Evolutionary conservation across 2,888 invertebrate species (phyloP).

Genomic region (Plemyria rubiginata): DNA sequence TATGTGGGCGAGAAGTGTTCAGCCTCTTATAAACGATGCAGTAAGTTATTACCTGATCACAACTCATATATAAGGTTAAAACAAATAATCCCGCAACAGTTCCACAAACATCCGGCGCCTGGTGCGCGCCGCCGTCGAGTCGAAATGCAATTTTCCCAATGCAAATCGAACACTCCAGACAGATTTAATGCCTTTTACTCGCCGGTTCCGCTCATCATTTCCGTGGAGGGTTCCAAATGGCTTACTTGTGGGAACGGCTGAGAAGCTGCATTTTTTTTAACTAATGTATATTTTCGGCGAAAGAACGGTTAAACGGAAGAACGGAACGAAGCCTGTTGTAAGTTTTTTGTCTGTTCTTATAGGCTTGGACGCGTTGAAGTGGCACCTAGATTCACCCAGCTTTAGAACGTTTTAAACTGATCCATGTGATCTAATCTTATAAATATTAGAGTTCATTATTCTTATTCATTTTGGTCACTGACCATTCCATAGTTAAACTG

Average conservation of each 20-base stretch:
- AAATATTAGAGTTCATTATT: too few species aligned
- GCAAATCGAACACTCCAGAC: constrained; percentile 80
- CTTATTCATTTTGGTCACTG: too few species aligned
- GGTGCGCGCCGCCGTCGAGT: constrained; percentile 66
- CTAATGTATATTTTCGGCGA: background rate
- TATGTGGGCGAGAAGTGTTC: background rate
- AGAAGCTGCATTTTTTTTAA: constrained; percentile 14
- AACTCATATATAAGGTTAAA: constrained; percentile 50
- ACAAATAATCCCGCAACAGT: constrained; percentile 62
- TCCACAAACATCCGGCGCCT: constrained; percentile 66
- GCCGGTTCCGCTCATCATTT: constrained; percentile 76
- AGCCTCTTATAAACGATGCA: background rate
- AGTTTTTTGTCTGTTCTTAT: too few species aligned
- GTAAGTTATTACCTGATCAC: background rate
- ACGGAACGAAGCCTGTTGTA: too few species aligned
- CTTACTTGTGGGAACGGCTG: constrained; percentile 35
- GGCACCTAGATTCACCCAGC: too few species aligned
- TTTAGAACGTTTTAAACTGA: too few species aligned
- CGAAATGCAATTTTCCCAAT: constrained; percentile 81
- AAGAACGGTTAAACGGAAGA: too few species aligned
- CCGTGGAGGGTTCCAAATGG: constrained; percentile 62
- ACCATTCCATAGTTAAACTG: too few species aligned
- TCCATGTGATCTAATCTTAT: too few species aligned
- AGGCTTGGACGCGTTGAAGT: too few species aligned
- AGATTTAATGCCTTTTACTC: constrained; percentile 81